phyloP scores from a whole-genome alignment of 2,888 invertebrate species.

The Scaptomyza parva region DNA sequence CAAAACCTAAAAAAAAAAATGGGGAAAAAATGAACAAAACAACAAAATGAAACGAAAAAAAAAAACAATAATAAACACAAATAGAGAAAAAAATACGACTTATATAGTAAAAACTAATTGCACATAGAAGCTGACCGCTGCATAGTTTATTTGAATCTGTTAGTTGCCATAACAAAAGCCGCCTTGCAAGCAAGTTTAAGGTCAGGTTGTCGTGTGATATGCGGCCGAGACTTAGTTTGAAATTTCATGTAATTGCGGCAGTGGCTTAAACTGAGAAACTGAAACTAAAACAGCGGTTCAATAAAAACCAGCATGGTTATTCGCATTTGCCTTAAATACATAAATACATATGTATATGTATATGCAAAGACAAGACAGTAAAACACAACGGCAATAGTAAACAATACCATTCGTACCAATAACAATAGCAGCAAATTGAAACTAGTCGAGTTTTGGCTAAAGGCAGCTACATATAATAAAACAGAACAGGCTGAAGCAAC shows the following conservation, averaged over 20 bases:
- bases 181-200: slow-evolving; percentile 77
- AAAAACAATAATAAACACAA: slow-evolving; percentile 31
- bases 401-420: slow-evolving; percentile 29
- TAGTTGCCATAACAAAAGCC: slow-evolving; percentile 70
- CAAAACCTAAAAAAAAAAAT: slow-evolving; percentile 31
- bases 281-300: slow-evolving; percentile 32
- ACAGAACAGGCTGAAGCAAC: slow-evolving; percentile 36
- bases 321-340: slow-evolving; percentile 12
- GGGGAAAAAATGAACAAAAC: slow-evolving; percentile 6
- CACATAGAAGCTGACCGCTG: slow-evolving; percentile 72
- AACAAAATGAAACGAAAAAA: slow-evolving; percentile 14
- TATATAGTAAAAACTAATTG: slow-evolving; percentile 75
- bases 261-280: slow-evolving; percentile 45
- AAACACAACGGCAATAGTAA: slow-evolving; percentile 32
- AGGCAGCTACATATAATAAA: slow-evolving; percentile 75
- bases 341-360: slow-evolving; percentile 13
- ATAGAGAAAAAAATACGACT: slow-evolving; percentile 29
- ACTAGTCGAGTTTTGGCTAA: slow-evolving; percentile 78
- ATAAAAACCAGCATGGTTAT: slow-evolving; percentile 58
- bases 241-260: slow-evolving; percentile 54
- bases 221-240: slow-evolving; percentile 45
- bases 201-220: slow-evolving; percentile 68
- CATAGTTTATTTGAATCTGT: slow-evolving; percentile 64
- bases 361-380: slow-evolving; percentile 48
- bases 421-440: slow-evolving; percentile 70